Evolutionary conservation across 2,888 invertebrate species (phyloP), one percentile per base, ranked within the genome.

Genomic region (Deilephila porcellus): DNA sequence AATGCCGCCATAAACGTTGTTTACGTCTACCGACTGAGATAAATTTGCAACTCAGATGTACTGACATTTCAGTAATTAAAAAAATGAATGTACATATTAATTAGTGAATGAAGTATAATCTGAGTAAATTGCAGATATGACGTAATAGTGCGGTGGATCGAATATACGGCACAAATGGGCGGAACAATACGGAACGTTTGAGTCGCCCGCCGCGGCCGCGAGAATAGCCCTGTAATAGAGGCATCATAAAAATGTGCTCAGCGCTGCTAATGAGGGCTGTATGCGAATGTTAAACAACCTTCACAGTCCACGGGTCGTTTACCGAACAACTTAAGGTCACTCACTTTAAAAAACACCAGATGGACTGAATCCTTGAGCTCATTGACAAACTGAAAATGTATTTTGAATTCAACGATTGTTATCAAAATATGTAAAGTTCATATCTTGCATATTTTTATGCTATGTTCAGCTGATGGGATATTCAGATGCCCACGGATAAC

Each of bases 91-190:
- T 25, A 25, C 1, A 25, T 25, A 56, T 72, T 71, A 71, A 71
- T 71, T 67, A 52, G 52, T 52, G 25, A n/a, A n/a, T 56, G 56
- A 56, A 19, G 67, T 67, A 67, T 67, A 14, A 67, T 67, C 25
- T 52, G 52, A 25, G 67, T 71, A 74, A 71, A 79, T 84, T 87
- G 88, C 88, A 81, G 84, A 82, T 81, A 82, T 93, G 92, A 90
- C 82, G 87, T 90, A 90, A 92, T 87, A 88, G 83, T 91, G 91
- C 90, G 87, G 88, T 79, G 77, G 29, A 72, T 64, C 5, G 52
- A 52, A 77, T 76, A 74, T 67, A 76, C 76, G 73, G 75, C 71
- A 71, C 73, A 60, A 74, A 71, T 75, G 76, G 67, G 56, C 78
- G 78, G 79, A 76, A 77, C 80, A 70, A 76, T 83, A 84, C 80